A percentile compares a stretch with the other conserved stretches of the same genome.
Conservation (phyloP, 2,113 vertebrate species). For the Trematocara nigrifrons region DNA sequence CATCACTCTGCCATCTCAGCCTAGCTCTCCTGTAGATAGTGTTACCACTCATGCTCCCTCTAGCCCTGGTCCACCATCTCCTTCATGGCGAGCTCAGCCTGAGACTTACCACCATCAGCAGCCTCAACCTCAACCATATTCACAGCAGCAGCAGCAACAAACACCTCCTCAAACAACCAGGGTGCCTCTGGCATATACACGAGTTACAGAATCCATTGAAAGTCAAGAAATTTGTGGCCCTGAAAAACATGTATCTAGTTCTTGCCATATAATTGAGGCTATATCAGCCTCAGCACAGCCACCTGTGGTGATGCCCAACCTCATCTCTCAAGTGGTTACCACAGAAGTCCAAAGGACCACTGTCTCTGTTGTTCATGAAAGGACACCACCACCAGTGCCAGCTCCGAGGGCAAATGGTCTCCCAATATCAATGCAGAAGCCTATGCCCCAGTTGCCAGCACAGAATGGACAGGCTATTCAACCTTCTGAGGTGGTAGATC, state of each 20-base stretch:
- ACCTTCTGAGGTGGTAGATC: constrained; percentile 85
- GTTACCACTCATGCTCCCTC: constrained; percentile 79
- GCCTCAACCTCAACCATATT: constrained; percentile 40
- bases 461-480: constrained; percentile 77
- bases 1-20: constrained; percentile 95
- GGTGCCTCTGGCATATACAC: constrained; percentile 77
- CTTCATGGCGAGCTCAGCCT: constrained; percentile 65
- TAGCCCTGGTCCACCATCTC: constrained; percentile 73
- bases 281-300: constrained; percentile 73
- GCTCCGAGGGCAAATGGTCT: constrained; percentile 69
- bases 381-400: constrained; percentile 59
- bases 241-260: constrained; percentile 73
- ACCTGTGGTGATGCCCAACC: constrained; percentile 64
- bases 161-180: constrained; percentile 62
- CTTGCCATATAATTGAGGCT: constrained; percentile 75
- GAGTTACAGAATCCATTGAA: constrained; percentile 77
- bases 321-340: constrained; percentile 77
- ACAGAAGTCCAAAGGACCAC: constrained; percentile 77
- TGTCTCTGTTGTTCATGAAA: constrained; percentile 76
- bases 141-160: constrained; percentile 54
- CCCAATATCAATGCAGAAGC: constrained; percentile 68
- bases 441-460: constrained; percentile 66
- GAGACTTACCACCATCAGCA: constrained; percentile 51
- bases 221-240: constrained; percentile 76
- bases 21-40: constrained; percentile 88